Conservation (phyloP, 2,113 vertebrate species). For the Copsychus sechellarum region DNA sequence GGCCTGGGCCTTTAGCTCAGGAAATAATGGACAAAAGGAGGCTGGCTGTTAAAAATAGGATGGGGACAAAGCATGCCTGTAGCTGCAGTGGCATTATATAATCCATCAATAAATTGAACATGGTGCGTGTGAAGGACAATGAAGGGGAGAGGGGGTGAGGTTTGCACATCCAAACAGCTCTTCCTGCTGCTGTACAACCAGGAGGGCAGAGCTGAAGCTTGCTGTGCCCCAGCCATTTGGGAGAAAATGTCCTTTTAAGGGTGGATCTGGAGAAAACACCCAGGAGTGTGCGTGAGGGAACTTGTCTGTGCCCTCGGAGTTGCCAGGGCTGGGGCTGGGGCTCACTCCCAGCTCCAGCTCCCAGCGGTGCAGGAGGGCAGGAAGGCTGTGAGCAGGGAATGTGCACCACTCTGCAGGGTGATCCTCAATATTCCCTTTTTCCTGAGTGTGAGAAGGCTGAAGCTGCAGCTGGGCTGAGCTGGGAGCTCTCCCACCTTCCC, state of each 20-base stretch:
- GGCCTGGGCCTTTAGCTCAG: background rate
- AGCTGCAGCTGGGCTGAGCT: background rate
- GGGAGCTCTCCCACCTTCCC: background rate
- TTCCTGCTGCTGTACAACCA: background rate
- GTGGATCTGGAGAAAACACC: background rate
- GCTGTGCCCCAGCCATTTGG: background rate
- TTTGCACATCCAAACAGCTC: background rate
- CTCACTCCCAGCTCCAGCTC: background rate
- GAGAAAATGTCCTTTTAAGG: background rate
- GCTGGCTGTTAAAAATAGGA: constrained; percentile 14
- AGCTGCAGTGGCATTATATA: constrained; percentile 2
- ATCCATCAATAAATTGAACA: background rate
- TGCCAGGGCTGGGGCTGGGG: background rate
- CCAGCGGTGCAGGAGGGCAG: background rate
- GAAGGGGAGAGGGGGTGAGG: background rate
- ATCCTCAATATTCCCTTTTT: background rate
- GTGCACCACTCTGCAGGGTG: accelerated
- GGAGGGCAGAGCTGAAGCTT: background rate
- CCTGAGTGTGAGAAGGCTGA: background rate
- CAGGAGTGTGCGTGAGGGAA: background rate
- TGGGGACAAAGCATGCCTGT: constrained; percentile 16
- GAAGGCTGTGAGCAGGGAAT: background rate
- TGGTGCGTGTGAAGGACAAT: background rate
- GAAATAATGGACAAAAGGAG: background rate
- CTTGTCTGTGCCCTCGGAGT: background rate